phyloP scores from a whole-genome alignment of 2,113 vertebrate genomes.

The Acanthisitta chloris region DNA sequence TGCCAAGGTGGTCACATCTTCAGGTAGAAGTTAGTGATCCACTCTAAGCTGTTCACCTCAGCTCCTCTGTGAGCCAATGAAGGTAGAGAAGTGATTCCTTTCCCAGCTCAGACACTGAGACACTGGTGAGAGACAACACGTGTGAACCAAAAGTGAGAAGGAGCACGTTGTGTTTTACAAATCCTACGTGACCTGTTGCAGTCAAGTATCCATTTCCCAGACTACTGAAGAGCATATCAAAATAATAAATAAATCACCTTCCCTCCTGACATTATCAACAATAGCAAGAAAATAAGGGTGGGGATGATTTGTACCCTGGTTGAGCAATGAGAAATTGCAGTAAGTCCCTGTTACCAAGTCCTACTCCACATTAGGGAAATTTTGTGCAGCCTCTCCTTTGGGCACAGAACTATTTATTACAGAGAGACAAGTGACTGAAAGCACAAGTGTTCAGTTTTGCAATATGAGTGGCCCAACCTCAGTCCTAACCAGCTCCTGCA shows the following conservation, averaged over 20 bases:
- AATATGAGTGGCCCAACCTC: not conserved
- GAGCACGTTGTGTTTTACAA: not conserved
- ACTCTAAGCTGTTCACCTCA: not conserved
- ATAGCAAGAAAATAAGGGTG: not conserved
- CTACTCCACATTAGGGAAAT: not conserved
- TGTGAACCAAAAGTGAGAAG: not conserved
- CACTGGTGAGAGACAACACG: not conserved
- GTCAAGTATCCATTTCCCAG: not conserved
- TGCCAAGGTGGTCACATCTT: not conserved
- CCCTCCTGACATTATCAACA: not conserved
- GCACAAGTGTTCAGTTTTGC: not conserved
- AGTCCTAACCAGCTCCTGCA: too few species aligned
- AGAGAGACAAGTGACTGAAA: not conserved
- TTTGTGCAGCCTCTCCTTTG: not conserved
- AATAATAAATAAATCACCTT: not conserved
- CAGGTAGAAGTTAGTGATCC: not conserved
- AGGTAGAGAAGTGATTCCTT: not conserved
- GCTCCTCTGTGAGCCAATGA: not conserved
- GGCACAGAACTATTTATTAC: not conserved
- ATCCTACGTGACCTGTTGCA: not conserved
- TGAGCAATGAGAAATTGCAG: not conserved
- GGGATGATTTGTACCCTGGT: not conserved
- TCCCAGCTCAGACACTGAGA: not conserved
- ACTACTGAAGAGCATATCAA: not conserved
- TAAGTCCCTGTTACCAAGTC: accelerated